These are phyloP conservation scores for Venturia canescens DNA, from an alignment of 1,140 invertebrate genomes.

Conservation along the genomic window DNA sequence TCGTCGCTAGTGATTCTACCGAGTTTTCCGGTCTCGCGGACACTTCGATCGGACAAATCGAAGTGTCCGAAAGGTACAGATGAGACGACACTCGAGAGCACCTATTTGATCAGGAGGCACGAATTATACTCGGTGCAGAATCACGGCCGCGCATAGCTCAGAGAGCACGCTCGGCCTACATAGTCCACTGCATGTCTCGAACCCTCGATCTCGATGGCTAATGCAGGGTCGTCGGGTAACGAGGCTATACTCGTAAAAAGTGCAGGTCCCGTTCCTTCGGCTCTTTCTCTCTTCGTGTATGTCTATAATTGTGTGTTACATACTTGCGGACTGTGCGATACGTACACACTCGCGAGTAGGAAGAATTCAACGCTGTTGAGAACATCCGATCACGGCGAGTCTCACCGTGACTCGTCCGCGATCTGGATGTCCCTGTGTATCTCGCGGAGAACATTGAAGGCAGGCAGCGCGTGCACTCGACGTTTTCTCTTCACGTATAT, in stretches of 20 bases:
- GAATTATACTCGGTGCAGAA: neutral
- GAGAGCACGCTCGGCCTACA: neutral
- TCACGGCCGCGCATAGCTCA: neutral
- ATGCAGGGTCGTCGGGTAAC: neutral
- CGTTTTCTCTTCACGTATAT: neutral
- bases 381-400: neutral
- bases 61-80: too few species aligned
- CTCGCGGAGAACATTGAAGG: neutral
- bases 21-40: neutral
- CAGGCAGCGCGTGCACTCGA: neutral
- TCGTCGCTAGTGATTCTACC: neutral
- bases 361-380: neutral
- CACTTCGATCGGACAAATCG: neutral
- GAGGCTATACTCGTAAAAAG: conserved; percentile 3
- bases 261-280: neutral
- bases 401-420: too few species aligned
- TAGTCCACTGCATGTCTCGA: neutral
- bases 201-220: conserved; percentile 2
- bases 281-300: neutral
- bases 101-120: neutral
- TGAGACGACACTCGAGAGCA: neutral
- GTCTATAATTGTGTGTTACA: neutral
- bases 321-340: neutral
- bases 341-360: neutral
- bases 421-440: neutral